Evolutionary conservation across 1,140 invertebrate genomes (phyloP).

Genomic region (Radopholus similis): DNA sequence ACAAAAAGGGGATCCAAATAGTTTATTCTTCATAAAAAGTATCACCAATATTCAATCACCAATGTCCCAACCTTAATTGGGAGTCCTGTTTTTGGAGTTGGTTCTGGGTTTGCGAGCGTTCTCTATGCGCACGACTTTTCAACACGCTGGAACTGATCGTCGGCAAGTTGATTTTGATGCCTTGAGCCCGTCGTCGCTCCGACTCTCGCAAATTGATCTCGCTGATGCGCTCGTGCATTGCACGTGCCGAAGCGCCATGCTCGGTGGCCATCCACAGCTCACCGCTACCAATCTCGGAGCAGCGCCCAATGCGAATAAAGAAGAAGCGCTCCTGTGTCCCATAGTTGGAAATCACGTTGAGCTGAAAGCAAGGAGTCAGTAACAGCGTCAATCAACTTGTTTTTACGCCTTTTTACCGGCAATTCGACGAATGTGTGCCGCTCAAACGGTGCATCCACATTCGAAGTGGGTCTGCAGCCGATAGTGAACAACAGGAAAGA

Average conservation of each 20-base stretch:
- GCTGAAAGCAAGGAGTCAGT: slow-evolving; percentile 7
- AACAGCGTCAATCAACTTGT: not conserved
- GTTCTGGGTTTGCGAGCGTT: slow-evolving; percentile 32
- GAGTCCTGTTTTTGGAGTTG: slow-evolving; percentile 13
- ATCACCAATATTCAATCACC: not conserved
- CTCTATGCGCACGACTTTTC: slow-evolving; percentile 30
- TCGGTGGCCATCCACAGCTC: slow-evolving; percentile 36
- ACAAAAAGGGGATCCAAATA: not conserved
- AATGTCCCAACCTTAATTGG: not conserved
- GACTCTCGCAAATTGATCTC: slow-evolving; percentile 32
- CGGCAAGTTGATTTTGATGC: slow-evolving; percentile 34
- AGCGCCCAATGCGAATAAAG: slow-evolving; percentile 36
- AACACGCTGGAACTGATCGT: slow-evolving; percentile 29
- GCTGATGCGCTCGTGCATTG: slow-evolving; percentile 38
- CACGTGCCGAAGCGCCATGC: slow-evolving; percentile 17
- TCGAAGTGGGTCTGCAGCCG: slow-evolving; percentile 12
- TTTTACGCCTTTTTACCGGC: too few species aligned
- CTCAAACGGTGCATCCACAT: slow-evolving; percentile 31
- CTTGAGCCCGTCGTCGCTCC: slow-evolving; percentile 23
- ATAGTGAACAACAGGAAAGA: slow-evolving; percentile 22
- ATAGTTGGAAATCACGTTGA: slow-evolving; percentile 41
- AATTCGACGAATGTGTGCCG: slow-evolving; percentile 17
- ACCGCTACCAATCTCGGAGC: slow-evolving; percentile 31
- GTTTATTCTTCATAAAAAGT: not conserved
- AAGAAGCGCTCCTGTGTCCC: slow-evolving; percentile 39